Evolutionary conservation across 2,888 invertebrate species (phyloP), one percentile per base, ranked within the genome.

Genomic region (Drosophila paucipuncta): DNA sequence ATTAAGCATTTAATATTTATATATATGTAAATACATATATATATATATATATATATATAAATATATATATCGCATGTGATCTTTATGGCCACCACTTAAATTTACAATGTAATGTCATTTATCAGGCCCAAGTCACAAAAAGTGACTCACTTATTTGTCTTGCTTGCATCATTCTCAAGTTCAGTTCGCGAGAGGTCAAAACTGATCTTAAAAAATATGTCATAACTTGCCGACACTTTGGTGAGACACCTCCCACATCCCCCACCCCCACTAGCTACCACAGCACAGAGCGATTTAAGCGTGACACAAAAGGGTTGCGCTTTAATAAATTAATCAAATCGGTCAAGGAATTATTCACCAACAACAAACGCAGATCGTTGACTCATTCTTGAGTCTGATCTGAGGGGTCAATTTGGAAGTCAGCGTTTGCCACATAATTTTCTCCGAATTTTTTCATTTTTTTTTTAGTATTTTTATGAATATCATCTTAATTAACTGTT

Each of bases 241-340:
- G 39, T 31, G 13, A 43, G 60, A 65, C 49, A 68, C 50, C 50
- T 18, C 22, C 49, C 31, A 16, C 3, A 11, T 11, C n/a, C 31
- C 22, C 9, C 22, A 5, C 2, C 31, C 37, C 22, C 47, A 9
- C 22, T 16, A 16, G 22, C 37, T 16, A 11, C 33, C 16, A 0
- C 52, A 52, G 11, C 13, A 16, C 3, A 18, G 49, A 52, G 11
- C 63, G 69, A 43, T 73, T 73, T 28, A 53, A 69, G 69, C 54
- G 69, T 65, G 73, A 50, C 71, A 69, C 73, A 70, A 88, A 85
- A 89, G 85, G 85, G 90, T 89, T 85, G 90, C 68, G 83, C 76
- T 73, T 89, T 90, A 87, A 87, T 87, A 91, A 91, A 91, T 87
- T 87, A 91, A 87, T 87, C 90, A 83, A 87, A 91, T 84, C 91